Conservation (phyloP, 2,888 invertebrate species). For the Xylota sylvarum region DNA sequence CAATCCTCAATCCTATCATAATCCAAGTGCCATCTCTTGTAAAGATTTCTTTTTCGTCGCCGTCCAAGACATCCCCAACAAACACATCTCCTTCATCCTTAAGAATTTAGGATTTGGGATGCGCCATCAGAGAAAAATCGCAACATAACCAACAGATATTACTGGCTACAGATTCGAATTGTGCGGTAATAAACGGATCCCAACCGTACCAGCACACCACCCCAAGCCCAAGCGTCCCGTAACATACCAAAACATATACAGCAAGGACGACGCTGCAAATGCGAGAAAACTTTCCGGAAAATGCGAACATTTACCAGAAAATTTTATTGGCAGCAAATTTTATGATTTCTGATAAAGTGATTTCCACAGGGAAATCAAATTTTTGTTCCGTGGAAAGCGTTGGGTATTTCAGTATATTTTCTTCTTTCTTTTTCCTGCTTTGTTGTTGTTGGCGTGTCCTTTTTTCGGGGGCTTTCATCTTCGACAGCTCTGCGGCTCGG, state of each 20-base stretch:
- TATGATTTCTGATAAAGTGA: constrained; percentile 84
- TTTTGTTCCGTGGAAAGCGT: constrained; percentile 72
- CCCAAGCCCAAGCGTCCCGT: constrained; percentile 50
- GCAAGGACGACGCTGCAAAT: constrained; percentile 34
- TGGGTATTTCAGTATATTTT: constrained; percentile 35
- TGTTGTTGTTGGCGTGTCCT: constrained; percentile 37
- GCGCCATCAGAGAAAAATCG: constrained; percentile 67
- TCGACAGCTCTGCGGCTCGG: constrained; percentile 52
- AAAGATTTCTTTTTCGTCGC: constrained; percentile 41
- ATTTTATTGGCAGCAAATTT: constrained; percentile 82
- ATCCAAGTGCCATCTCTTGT: constrained; percentile 61
- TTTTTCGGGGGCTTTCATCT: constrained; percentile 53
- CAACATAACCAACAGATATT: constrained; percentile 71
- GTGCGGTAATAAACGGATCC: constrained; percentile 71
- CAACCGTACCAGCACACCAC: constrained; percentile 46
- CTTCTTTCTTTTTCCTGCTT: too few species aligned
- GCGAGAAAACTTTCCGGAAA: constrained; percentile 75
- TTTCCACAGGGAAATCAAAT: constrained; percentile 83
- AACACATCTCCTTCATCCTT: constrained; percentile 14
- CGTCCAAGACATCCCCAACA: not conserved
- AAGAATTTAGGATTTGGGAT: constrained; percentile 58
- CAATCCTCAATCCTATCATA: constrained; percentile 62
- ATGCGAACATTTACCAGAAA: constrained; percentile 78
- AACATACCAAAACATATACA: constrained; percentile 31
- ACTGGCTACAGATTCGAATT: constrained; percentile 67